Conservation (phyloP, 2,797 vertebrate species). For the Lophotriccus pileatus region DNA sequence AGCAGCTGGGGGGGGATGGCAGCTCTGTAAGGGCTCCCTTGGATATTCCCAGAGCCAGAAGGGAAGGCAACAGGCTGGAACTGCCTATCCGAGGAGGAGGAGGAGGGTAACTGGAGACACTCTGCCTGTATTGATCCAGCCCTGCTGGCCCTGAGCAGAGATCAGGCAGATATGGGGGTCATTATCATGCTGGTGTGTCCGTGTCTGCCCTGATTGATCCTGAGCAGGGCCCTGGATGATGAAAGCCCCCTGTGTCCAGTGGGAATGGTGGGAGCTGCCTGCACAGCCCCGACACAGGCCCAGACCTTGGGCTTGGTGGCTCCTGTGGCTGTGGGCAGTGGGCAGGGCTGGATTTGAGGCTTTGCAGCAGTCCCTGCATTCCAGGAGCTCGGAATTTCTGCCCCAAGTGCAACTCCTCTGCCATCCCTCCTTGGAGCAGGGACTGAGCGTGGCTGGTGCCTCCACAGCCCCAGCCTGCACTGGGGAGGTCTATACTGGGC, state of each 20-base stretch:
- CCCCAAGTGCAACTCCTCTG: rapidly evolving
- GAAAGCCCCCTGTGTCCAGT: rapidly evolving
- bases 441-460: background rate
- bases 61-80: background rate
- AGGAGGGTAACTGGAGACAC: background rate
- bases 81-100: background rate
- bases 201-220: background rate
- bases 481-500: rapidly evolving
- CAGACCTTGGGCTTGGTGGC: background rate
- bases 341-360: background rate
- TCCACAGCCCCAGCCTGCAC: rapidly evolving
- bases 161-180: background rate
- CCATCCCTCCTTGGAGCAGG: background rate
- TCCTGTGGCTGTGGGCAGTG: background rate
- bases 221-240: background rate
- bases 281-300: background rate
- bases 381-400: background rate
- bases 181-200: background rate
- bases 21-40: background rate
- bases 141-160: background rate
- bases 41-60: background rate
- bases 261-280: background rate
- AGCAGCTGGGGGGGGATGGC: background rate
- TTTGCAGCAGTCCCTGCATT: background rate
- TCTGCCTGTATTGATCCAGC: background rate